phyloP scores from a whole-genome alignment of 2,113 vertebrate genomes.

The Chlorodrepanis virens region DNA sequence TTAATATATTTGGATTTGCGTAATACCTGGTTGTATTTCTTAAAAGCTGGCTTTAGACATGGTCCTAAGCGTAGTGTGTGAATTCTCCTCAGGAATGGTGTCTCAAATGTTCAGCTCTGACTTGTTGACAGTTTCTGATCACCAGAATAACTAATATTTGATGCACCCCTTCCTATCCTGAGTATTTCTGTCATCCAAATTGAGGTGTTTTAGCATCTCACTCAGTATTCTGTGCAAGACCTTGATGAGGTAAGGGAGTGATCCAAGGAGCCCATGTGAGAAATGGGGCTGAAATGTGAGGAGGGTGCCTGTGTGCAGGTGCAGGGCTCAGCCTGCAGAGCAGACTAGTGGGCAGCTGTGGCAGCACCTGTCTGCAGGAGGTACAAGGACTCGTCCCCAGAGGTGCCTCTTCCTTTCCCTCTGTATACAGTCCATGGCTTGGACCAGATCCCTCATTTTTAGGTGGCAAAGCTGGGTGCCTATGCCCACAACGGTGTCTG shows the following conservation, averaged over 20 bases:
- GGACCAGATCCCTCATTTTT: rapidly evolving
- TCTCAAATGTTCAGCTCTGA: not conserved
- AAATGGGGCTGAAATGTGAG: rapidly evolving
- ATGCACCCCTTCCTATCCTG: not conserved
- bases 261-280: rapidly evolving
- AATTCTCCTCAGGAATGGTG: not conserved
- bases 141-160: not conserved
- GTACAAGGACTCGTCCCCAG: not conserved
- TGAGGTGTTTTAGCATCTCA: not conserved
- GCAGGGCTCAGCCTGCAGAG: not conserved
- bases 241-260: not conserved
- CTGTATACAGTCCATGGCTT: rapidly evolving
- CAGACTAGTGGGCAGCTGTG: rapidly evolving
- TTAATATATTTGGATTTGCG: not conserved
- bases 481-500: not conserved
- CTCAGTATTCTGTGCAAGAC: not conserved
- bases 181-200: not conserved
- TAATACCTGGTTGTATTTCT: not conserved
- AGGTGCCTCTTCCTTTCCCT: not conserved
- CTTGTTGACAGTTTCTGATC: not conserved
- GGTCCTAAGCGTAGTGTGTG: not conserved
- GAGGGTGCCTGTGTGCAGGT: not conserved
- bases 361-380: not conserved
- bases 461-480: not conserved
- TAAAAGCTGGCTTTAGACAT: not conserved